Evolutionary conservation across 1,140 invertebrate genomes (phyloP), one percentile per base, ranked within the genome.

Genomic region (Solenopsis fugax): DNA sequence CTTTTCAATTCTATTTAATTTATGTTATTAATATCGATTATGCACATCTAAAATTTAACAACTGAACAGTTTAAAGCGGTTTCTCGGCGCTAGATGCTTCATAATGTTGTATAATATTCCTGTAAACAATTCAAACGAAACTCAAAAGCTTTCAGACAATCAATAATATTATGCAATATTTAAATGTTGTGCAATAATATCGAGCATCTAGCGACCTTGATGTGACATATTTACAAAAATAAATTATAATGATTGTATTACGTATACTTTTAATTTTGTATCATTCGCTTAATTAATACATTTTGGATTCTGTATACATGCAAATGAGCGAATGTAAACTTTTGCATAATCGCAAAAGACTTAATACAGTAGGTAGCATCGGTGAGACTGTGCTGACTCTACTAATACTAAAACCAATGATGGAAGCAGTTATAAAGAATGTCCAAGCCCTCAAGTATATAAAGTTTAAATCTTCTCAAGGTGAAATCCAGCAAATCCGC

Each of bases 401-500:
- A 64, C 37, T 58, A 67, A 64, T 54, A 37, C 34, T 41, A 80
- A n/a, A 58, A 37, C 48, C 77, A 69, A 60, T 75, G 24, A 64
- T 50, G 56, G 52, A 67, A 78, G 45, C 71, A 73, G 64, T 73
- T 75, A 80, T 56, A 71, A 58, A 67, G 81, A 52, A 81, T 81
- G 69, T 86, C 73, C 37, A 65, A 73, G 37, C 48, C 41, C 60
- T 56, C 71, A 69, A 60, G 67, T 62, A 88, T 76, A 60, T 29
- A 71, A 89, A 89, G 76, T 89, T 89, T 89, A 89, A 89, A 88
- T 89, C 82, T 89, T 81, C 75, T 52, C 75, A 37, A 75, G 60
- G 29, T 34, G 24, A 69, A 85, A 88, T 80, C 82, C 58, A 88
- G 60, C 34, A 84, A 78, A 80, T 86, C 60, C 82, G 58, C 67